phyloP scores from a whole-genome alignment of 2,888 invertebrate species.

The Ptilodon capucinus region DNA sequence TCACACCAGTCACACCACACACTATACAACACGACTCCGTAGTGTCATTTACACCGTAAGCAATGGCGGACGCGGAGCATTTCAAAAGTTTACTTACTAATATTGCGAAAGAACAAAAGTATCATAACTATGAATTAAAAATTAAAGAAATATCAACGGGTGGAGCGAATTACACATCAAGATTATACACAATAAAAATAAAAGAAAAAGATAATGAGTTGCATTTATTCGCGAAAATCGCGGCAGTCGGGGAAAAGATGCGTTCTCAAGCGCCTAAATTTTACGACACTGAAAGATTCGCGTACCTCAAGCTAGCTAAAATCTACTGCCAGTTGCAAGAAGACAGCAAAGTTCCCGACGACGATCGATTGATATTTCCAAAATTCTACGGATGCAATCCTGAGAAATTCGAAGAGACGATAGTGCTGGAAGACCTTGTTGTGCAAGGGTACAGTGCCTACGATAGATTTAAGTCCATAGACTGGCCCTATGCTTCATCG shows the following conservation, averaged over 20 bases:
- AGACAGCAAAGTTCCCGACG: conserved; percentile 32
- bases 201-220: conserved; percentile 23
- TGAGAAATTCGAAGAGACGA: conserved; percentile 41
- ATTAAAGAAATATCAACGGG: conserved; percentile 32
- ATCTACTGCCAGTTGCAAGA: conserved; percentile 44
- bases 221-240: conserved; percentile 54
- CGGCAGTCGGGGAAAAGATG: conserved; percentile 42
- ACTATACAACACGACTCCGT: too few species aligned
- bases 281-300: conserved; percentile 47
- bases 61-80: conserved; percentile 11
- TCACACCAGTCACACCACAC: too few species aligned
- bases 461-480: conserved; percentile 49
- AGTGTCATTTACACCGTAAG: neutral
- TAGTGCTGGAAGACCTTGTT: conserved; percentile 59
- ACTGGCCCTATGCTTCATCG: conserved; percentile 54
- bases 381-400: conserved; percentile 47
- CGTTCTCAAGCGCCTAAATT: conserved; percentile 33
- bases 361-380: conserved; percentile 43
- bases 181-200: conserved; percentile 31
- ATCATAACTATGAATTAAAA: conserved; percentile 23
- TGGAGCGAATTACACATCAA: conserved; percentile 48
- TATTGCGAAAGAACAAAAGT: conserved; percentile 30
- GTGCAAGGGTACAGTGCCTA: conserved; percentile 45
- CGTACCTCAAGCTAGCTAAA: conserved; percentile 44
- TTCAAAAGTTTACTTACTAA: conserved; percentile 16